These are phyloP conservation scores for Zaprionus camerounensis DNA, from an alignment of 1,140 invertebrate genomes.

Conservation along the genomic window DNA sequence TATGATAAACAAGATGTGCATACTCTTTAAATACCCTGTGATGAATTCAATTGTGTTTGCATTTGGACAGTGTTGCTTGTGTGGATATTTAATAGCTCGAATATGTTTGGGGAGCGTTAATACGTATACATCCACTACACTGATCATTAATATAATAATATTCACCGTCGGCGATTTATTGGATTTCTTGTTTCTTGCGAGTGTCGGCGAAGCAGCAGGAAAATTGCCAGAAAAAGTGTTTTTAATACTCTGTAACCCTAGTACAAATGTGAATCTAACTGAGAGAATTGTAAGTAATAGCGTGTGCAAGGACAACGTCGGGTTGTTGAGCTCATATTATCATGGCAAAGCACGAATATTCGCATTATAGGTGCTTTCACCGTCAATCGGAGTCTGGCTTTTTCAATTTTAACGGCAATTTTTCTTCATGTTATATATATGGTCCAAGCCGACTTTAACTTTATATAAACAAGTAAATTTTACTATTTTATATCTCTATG, in stretches of 20 bases:
- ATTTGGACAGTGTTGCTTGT: neutral
- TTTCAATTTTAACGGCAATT: conserved; percentile 17
- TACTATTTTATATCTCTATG: neutral
- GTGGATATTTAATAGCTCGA: neutral
- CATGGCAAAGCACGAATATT: conserved; percentile 33
- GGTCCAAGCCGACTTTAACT: conserved; percentile 46
- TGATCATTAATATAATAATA: neutral
- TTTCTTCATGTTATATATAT: conserved; percentile 42
- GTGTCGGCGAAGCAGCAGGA: neutral
- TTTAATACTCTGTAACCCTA: neutral
- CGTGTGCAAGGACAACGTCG: fast-evolving
- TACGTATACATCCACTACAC: neutral
- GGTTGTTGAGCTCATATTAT: neutral
- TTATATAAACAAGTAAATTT: conserved; percentile 4
- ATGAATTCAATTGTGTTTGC: neutral
- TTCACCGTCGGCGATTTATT: neutral
- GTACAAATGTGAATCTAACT: neutral
- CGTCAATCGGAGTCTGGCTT: conserved; percentile 29
- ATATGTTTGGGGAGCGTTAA: neutral
- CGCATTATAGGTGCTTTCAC: conserved; percentile 25
- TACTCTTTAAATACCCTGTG: conserved; percentile 19
- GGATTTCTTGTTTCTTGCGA: neutral
- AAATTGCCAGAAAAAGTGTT: neutral
- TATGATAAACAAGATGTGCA: neutral
- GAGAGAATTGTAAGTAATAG: conserved; percentile 42